These are phyloP conservation scores for Cathartes aura DNA, from an alignment of 2,113 vertebrate genomes.

Conservation along the genomic window DNA sequence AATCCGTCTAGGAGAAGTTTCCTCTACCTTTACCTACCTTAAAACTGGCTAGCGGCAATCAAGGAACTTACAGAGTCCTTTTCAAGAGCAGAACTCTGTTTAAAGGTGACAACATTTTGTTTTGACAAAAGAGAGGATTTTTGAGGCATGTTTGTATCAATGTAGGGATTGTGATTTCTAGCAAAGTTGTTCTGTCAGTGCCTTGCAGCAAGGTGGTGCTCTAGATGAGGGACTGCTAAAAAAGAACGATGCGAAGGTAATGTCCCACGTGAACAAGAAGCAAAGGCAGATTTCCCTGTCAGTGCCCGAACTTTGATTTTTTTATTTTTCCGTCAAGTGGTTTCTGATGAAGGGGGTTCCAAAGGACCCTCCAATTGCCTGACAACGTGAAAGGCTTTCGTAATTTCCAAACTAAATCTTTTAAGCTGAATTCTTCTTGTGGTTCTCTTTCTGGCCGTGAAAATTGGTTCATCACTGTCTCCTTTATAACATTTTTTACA, in stretches of 20 bases:
- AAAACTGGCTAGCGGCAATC: too few species aligned
- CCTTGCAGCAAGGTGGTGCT: background rate
- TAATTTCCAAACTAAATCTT: background rate
- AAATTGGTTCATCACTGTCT: background rate
- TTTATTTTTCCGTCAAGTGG: background rate
- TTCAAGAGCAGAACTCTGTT: background rate
- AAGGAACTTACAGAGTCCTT: background rate
- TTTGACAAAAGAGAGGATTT: background rate
- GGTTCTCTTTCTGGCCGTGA: background rate
- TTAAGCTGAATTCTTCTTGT: background rate
- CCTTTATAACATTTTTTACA: background rate
- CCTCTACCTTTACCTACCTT: background rate
- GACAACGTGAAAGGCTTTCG: background rate
- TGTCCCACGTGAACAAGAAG: background rate
- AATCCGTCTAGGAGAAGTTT: background rate
- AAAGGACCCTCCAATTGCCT: background rate
- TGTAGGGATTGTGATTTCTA: background rate
- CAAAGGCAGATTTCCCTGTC: background rate
- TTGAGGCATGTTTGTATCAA: accelerated
- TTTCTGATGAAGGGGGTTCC: background rate
- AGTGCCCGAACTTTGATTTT: background rate
- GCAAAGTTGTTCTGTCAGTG: background rate
- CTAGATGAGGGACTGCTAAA: background rate
- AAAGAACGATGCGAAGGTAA: background rate
- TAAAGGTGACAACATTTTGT: background rate